Evolutionary conservation across 2,113 vertebrate species (phyloP).

Genomic region (Cathartes aura): DNA sequence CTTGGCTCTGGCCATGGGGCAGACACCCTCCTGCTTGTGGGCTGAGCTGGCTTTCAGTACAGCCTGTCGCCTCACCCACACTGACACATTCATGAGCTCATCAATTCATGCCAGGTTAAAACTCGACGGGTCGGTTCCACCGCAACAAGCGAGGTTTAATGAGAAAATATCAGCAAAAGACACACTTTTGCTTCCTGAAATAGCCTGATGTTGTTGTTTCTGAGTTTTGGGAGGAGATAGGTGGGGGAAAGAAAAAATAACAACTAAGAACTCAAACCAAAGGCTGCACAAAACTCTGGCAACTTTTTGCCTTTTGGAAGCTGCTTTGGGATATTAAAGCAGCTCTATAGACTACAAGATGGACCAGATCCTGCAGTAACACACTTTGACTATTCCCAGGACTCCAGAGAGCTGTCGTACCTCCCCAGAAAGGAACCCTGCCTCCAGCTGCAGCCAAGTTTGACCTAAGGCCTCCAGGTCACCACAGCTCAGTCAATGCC

Average conservation of each 20-base stretch:
- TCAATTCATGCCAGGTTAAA: neutral
- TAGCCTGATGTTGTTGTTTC: neutral
- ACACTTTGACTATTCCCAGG: neutral
- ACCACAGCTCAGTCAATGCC: neutral
- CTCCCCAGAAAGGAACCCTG: neutral
- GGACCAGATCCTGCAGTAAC: neutral
- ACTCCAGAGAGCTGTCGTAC: neutral
- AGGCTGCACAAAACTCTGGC: neutral
- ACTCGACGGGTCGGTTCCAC: neutral
- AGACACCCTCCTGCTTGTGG: neutral
- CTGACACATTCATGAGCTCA: slow-evolving; percentile 5
- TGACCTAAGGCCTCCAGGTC: slow-evolving; percentile 29
- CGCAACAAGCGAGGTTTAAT: neutral
- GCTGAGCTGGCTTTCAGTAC: neutral
- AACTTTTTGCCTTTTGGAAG: neutral
- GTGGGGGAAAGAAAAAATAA: neutral
- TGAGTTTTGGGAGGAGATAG: neutral
- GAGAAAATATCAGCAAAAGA: neutral
- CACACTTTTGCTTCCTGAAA: neutral
- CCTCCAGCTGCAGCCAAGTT: slow-evolving; percentile 17
- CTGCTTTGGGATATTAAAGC: neutral
- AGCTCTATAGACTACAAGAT: neutral
- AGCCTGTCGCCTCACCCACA: neutral
- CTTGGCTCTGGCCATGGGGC: neutral
- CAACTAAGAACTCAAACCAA: neutral